Evolutionary conservation across 2,113 vertebrate genomes (phyloP).

Genomic region (Phycodurus eques): DNA sequence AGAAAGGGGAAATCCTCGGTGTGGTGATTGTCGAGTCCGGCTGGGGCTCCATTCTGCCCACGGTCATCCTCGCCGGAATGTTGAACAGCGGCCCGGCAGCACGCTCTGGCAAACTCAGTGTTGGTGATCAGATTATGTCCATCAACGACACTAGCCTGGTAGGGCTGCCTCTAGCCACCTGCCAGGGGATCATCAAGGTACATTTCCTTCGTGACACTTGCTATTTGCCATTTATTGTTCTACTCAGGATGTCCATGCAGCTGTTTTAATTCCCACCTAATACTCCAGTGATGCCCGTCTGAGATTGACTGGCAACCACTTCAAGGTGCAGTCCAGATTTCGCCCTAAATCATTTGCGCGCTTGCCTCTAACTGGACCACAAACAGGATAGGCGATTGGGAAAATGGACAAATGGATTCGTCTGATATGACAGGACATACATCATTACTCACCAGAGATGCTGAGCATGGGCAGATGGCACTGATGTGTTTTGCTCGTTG

Average conservation of each 20-base stretch:
- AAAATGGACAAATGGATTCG: too few species aligned
- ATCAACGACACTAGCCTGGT: slow-evolving; percentile 97
- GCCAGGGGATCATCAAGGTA: slow-evolving; percentile 98
- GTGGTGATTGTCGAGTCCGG: slow-evolving; percentile 97
- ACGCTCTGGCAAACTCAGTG: slow-evolving; percentile 93
- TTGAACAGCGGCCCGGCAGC: slow-evolving; percentile 92
- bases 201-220: background rate
- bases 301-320: too few species aligned
- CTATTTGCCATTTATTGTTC: background rate
- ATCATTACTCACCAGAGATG: too few species aligned
- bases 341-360: too few species aligned
- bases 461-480: too few species aligned
- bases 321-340: too few species aligned
- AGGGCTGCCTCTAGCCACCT: slow-evolving; percentile 92
- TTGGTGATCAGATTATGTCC: slow-evolving; percentile 98
- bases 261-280: too few species aligned
- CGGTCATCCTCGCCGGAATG: slow-evolving; percentile 96
- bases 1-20: slow-evolving; percentile 93
- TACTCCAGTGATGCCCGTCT: too few species aligned
- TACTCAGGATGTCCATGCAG: background rate
- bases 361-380: too few species aligned
- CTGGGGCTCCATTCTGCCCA: slow-evolving; percentile 98
- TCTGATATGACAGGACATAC: too few species aligned
- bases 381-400: too few species aligned
- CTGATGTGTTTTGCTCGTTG: too few species aligned